These are phyloP conservation scores for Conus canariensis DNA, from an alignment of 2,888 invertebrate species.

Conservation along the genomic window DNA sequence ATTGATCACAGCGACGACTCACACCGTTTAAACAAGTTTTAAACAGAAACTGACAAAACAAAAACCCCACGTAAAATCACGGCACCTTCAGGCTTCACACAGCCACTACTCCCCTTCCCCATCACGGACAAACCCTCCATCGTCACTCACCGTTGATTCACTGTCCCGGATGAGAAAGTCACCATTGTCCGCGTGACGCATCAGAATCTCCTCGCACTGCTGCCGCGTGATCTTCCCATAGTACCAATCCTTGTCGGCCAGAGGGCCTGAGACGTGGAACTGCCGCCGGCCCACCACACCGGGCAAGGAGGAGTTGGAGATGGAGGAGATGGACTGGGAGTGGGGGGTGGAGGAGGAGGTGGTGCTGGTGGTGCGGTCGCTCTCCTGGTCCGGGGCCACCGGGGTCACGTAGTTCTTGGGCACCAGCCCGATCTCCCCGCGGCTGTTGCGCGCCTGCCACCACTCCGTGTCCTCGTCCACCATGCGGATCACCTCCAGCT, in stretches of 20 bases:
- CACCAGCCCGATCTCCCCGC: constrained; percentile 95
- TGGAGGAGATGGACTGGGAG: constrained; percentile 76
- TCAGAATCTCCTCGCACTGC: constrained; percentile 96
- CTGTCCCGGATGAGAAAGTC: constrained; percentile 99
- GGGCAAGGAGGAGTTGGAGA: constrained; percentile 70
- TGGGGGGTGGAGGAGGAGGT: constrained; percentile 73
- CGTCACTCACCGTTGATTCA: constrained; percentile 95
- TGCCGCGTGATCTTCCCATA: constrained; percentile 96
- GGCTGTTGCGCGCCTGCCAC: constrained; percentile 95
- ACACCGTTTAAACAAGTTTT: too few relatives aligned
- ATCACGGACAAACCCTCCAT: too few relatives aligned
- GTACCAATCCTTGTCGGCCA: constrained; percentile 89
- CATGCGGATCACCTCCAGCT: constrained; percentile 96
- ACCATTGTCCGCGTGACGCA: constrained; percentile 96
- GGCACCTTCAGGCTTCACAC: too few relatives aligned
- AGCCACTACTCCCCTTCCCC: too few relatives aligned
- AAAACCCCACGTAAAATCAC: too few relatives aligned
- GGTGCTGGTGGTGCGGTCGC: constrained; percentile 62
- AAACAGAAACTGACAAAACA: too few relatives aligned
- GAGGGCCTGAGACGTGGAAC: constrained; percentile 73
- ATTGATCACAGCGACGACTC: too few relatives aligned
- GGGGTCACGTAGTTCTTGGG: constrained; percentile 83
- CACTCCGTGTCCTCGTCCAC: constrained; percentile 98
- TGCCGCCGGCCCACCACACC: constrained; percentile 66
- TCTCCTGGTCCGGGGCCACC: constrained; percentile 57